These are phyloP conservation scores for Furcifer pardalis DNA, from an alignment of 2,797 vertebrate genomes.

Conservation along the genomic window DNA sequence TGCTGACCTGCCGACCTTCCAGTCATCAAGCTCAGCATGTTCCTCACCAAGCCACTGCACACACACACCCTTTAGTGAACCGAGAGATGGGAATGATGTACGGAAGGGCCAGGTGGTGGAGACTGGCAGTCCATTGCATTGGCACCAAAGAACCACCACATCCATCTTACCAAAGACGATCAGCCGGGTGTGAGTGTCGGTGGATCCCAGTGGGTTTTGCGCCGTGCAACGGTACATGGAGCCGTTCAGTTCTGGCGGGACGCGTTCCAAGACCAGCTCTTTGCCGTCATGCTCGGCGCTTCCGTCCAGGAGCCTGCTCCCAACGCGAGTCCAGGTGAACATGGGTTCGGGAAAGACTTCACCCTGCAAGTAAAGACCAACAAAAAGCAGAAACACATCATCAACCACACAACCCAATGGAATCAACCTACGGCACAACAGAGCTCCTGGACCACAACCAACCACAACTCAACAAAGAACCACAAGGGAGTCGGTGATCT, in stretches of 20 bases:
- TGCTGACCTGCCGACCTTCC: no score
- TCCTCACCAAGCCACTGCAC: no score
- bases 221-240: conserved; percentile 95
- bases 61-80: no score
- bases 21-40: no score
- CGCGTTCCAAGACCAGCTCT: conserved; percentile 88
- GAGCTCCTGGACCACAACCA: no score
- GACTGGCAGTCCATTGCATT: no score
- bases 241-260: conserved; percentile 91
- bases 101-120: no score
- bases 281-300: conserved; percentile 82
- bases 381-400: neutral
- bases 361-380: conserved; percentile 73
- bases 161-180: conserved; percentile 87
- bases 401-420: neutral
- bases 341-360: conserved; percentile 94
- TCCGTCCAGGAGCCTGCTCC: conserved; percentile 88
- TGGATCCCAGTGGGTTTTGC: conserved; percentile 93
- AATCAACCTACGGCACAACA: no score
- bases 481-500: no score
- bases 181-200: conserved; percentile 91
- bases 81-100: no score
- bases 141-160: no score
- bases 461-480: no score
- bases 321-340: conserved; percentile 92